Evolutionary conservation across 2,888 invertebrate genomes (phyloP), one percentile per base, ranked within the genome.

Genomic region (Danaus chrysippus): DNA sequence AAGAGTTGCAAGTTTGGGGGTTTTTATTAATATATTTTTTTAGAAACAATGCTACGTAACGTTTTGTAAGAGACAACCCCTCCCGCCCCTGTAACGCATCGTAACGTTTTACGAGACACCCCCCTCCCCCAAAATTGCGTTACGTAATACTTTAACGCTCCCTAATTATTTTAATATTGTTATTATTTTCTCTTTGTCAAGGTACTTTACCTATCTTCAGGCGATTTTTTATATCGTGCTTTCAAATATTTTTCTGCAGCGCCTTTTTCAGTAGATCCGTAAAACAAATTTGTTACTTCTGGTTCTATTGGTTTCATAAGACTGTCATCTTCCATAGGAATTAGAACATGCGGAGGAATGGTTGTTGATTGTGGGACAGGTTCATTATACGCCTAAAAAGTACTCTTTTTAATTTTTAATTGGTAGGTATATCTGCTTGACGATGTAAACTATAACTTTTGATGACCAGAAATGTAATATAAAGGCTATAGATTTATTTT

Each of bases 251-350:
- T 81, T 34, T 80, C 74, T 0, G 86, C 80, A 0, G 92, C 91
- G 10, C 92, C 91, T 68, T 91, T 92, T 56, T 83, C 83, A 1
- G 81, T 83, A 73, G 92, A 86, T 0, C 81, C 81, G 69, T 91
- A 92, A 1, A 93, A 71, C 15, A 92, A 67, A 23, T 89, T 76
- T 8, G 78, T 72, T 0, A 88, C 77, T 58, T 88, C 82, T 0
- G 86, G 85, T 66, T 92, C 91, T 10, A 93, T 82, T 0, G 92
- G 92, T 70, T 79, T 88, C 93, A 93, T 93, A 17, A 84, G 68
- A 57, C 71, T 78, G 58, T 82, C 79, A 61, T 81, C 79, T 46
- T 82, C 75, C 0, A 70, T 72, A 0, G 75, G 80, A 1, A 66
- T 64, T 34, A 86, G 60, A 0, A 74, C 68, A 9, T 76, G 80